These are phyloP conservation scores for Clinocottus analis DNA, from an alignment of 2,113 vertebrate genomes.

Conservation along the genomic window DNA sequence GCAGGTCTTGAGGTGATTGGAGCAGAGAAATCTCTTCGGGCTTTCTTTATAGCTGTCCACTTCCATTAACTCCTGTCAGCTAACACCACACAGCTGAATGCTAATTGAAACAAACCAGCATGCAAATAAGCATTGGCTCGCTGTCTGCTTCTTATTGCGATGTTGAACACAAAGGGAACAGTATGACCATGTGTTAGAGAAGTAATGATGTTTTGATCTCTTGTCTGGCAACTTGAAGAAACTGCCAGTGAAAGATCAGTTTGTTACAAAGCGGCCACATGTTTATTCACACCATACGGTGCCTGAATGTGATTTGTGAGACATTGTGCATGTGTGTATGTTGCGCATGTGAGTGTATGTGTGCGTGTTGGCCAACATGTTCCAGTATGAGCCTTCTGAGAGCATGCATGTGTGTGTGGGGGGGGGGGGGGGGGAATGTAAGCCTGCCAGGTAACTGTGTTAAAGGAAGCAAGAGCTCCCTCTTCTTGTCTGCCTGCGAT, in stretches of 20 bases:
- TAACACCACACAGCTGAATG: slow-evolving; percentile 34
- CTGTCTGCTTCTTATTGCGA: slow-evolving; percentile 40
- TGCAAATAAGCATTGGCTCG: slow-evolving; percentile 51
- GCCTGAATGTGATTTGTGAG: slow-evolving; percentile 2
- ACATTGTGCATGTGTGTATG: neutral
- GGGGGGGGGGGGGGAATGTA: no score
- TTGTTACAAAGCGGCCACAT: neutral
- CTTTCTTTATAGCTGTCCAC: slow-evolving; percentile 71
- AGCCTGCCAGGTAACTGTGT: slow-evolving; percentile 47
- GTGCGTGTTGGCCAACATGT: neutral
- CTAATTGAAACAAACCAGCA: slow-evolving; percentile 68
- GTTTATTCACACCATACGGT: slow-evolving; percentile 4
- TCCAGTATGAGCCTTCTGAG: neutral
- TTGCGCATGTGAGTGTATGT: neutral
- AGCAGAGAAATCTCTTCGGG: slow-evolving; percentile 55
- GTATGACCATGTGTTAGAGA: slow-evolving; percentile 1
- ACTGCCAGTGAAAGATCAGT: neutral
- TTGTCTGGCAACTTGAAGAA: slow-evolving; percentile 15
- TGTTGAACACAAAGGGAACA: slow-evolving; percentile 26
- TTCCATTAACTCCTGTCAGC: slow-evolving; percentile 50
- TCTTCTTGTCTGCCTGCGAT: slow-evolving; percentile 75
- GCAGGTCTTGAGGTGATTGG: slow-evolving; percentile 34
- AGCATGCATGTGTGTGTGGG: neutral
- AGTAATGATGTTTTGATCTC: slow-evolving; percentile 27
- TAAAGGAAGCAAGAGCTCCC: slow-evolving; percentile 75